Percentiles rank a stretch among this genome's conserved stretches.
Conservation (phyloP, 2,113 vertebrate genomes). For the Rhynchomys soricoides region DNA sequence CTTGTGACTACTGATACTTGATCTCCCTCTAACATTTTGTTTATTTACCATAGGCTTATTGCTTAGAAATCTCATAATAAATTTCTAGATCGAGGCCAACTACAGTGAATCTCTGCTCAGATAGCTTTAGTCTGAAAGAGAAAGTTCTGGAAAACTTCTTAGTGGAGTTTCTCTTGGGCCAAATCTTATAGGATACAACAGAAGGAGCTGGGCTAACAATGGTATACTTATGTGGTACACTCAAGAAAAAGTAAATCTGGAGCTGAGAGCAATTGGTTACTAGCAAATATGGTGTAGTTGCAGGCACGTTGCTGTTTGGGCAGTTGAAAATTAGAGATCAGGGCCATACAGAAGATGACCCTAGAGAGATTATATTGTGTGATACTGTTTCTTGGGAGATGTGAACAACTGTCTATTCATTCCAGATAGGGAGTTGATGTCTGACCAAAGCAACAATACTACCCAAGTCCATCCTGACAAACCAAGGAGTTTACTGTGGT, state of each 20-base stretch:
- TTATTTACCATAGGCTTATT: background rate
- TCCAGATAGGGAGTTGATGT: background rate
- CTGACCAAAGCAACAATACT: background rate
- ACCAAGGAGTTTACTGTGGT: background rate
- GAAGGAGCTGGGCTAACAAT: background rate
- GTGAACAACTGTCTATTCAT: background rate
- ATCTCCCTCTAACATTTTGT: background rate
- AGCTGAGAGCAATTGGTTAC: no score
- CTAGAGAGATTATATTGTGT: background rate
- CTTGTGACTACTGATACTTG: background rate
- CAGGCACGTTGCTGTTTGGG: background rate
- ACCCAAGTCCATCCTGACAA: background rate
- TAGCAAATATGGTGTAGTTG: background rate
- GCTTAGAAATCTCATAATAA: background rate
- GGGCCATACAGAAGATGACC: background rate
- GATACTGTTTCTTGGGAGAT: background rate
- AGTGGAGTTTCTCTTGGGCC: background rate
- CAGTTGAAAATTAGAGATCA: background rate
- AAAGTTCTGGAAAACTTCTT: background rate
- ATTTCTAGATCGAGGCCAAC: background rate
- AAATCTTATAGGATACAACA: background rate
- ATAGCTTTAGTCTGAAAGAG: background rate
- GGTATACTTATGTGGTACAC: background rate
- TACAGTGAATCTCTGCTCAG: background rate
- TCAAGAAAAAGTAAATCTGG: background rate